Conservation (phyloP, 2,797 vertebrate species). For the Catamblyrhynchus diadema region DNA sequence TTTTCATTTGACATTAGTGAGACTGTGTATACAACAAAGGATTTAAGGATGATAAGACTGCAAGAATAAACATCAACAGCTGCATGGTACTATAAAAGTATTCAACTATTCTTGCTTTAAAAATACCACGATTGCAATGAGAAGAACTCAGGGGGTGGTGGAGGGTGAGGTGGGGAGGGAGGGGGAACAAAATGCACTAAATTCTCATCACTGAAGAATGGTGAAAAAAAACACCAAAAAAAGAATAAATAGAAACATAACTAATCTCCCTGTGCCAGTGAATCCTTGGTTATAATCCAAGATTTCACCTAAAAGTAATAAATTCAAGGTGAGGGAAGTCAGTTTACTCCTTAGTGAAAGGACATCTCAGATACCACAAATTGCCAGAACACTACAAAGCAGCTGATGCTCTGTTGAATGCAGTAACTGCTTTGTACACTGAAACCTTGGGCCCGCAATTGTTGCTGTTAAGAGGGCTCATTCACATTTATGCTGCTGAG, state of each 20-base stretch:
- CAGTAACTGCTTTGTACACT: neutral
- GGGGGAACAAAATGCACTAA: neutral
- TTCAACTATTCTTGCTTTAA: neutral
- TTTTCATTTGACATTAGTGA: neutral
- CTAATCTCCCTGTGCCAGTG: neutral
- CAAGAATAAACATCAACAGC: neutral
- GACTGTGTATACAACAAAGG: neutral
- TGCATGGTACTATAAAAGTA: neutral
- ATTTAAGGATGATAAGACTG: neutral
- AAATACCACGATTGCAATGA: neutral
- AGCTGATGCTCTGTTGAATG: neutral
- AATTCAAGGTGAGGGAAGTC: neutral
- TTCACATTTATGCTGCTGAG: neutral
- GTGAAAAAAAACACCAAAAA: neutral
- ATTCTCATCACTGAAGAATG: neutral
- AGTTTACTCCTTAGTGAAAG: neutral
- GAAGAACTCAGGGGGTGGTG: neutral
- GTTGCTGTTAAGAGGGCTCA: neutral
- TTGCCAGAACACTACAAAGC: neutral
- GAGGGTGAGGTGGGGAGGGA: rapidly evolving
- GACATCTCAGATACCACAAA: neutral
- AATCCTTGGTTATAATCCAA: neutral
- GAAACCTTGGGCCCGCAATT: neutral
- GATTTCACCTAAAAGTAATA: neutral
- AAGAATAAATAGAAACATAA: neutral